phyloP scores from a whole-genome alignment of 2,888 invertebrate genomes.

The Drosophila mayaguana region DNA sequence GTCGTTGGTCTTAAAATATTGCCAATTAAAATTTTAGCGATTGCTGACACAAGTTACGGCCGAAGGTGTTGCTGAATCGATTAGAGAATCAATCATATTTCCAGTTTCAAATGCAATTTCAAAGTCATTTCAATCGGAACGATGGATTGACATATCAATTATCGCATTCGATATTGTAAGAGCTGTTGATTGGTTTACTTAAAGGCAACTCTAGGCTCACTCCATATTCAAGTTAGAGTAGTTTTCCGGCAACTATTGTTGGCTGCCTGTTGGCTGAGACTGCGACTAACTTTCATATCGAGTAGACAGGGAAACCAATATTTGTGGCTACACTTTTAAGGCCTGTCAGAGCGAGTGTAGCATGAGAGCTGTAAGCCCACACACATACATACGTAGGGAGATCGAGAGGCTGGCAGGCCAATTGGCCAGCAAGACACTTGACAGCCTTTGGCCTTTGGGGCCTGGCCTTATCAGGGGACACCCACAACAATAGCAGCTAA shows the following conservation, averaged over 20 bases:
- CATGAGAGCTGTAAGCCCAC: conserved; percentile 31
- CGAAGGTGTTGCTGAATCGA: background rate
- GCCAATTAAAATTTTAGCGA: background rate
- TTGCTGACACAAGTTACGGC: background rate
- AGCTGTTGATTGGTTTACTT: background rate
- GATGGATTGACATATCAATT: conserved; percentile 1
- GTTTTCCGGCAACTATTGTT: conserved; percentile 34
- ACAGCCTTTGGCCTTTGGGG: conserved; percentile 78
- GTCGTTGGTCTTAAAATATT: background rate
- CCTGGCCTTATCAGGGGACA: conserved; percentile 76
- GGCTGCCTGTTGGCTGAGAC: conserved; percentile 6
- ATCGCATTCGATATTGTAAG: background rate
- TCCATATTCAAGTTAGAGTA: background rate
- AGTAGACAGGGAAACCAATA: conserved; percentile 17
- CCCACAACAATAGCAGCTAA: conserved; percentile 60
- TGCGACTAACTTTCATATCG: conserved; percentile 42
- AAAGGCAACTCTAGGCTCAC: background rate
- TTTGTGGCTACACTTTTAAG: conserved; percentile 24
- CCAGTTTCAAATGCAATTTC: background rate
- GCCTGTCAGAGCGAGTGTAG: conserved; percentile 42
- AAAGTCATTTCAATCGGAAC: background rate
- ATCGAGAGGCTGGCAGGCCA: conserved; percentile 34
- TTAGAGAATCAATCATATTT: background rate
- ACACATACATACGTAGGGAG: conserved; percentile 10
- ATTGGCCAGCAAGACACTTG: conserved; percentile 66